Conservation (phyloP, 2,797 vertebrate species). For the Chrysocyon brachyurus region DNA sequence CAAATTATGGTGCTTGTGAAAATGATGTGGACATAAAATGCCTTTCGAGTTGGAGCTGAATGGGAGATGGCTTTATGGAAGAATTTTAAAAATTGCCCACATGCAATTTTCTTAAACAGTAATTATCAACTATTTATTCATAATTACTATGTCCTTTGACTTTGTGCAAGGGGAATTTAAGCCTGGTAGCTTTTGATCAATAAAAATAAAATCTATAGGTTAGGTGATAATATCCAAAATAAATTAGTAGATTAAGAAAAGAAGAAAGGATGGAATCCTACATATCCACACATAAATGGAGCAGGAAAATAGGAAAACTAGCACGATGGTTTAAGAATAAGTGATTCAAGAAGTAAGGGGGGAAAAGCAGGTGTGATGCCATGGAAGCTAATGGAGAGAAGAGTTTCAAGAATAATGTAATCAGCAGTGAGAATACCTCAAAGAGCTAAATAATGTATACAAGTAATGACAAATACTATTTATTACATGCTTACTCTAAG, state of each 20-base stretch:
- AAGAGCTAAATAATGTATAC: not conserved
- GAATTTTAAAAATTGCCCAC: not conserved
- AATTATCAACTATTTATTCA: not conserved
- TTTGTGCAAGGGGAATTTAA: not conserved
- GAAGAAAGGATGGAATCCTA: not conserved
- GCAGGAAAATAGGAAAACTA: not conserved
- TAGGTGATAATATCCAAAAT: not conserved
- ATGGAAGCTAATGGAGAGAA: not conserved
- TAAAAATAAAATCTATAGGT: not conserved
- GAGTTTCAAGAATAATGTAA: not conserved
- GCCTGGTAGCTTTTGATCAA: not conserved
- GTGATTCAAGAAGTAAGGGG: not conserved
- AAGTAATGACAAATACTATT: not conserved
- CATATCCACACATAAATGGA: not conserved
- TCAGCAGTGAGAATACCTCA: not conserved
- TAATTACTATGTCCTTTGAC: not conserved
- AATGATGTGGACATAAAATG: not conserved
- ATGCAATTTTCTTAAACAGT: not conserved
- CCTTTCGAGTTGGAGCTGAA: not conserved
- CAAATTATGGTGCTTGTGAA: not conserved
- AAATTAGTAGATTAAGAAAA: not conserved
- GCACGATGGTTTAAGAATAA: not conserved
- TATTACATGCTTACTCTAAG: not conserved
- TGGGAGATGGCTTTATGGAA: not conserved
- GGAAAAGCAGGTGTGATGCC: not conserved